A percentile compares a stretch with the other conserved stretches of the same genome.
These are phyloP conservation scores for Phyllotreta striolata DNA, from an alignment of 2,888 invertebrate genomes.

Conservation along the genomic window DNA sequence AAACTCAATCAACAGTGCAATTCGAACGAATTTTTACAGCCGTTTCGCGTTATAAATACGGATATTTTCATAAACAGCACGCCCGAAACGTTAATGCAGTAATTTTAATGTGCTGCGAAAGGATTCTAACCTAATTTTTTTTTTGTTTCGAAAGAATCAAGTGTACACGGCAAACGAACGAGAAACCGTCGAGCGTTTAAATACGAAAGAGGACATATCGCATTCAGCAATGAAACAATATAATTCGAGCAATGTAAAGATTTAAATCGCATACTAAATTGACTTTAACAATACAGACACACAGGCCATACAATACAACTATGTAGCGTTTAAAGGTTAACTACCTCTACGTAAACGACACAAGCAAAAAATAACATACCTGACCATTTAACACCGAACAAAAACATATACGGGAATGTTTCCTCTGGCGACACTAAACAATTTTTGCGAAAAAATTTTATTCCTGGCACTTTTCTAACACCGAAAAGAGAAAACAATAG, in stretches of 20 bases:
- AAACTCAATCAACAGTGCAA: too few species aligned
- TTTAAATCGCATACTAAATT: conserved; percentile 21
- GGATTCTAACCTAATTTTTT: too few species aligned
- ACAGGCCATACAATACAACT: background rate
- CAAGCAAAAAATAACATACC: conserved; percentile 8
- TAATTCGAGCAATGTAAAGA: conserved; percentile 12
- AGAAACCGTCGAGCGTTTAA: background rate
- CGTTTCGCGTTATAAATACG: too few species aligned
- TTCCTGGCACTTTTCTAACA: conserved; percentile 1
- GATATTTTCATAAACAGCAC: too few species aligned
- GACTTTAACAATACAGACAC: conserved; percentile 18
- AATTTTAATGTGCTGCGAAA: too few species aligned
- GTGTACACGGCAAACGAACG: conserved; percentile 1
- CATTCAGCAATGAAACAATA: conserved; percentile 14
- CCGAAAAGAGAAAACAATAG: conserved; percentile 20
- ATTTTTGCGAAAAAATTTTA: conserved; percentile 10
- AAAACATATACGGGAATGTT: conserved; percentile 2
- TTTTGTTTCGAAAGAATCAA: background rate
- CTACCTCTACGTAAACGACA: conserved; percentile 14
- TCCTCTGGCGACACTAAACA: conserved; percentile 8
- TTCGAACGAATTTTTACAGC: too few species aligned
- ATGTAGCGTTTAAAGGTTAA: conserved; percentile 14
- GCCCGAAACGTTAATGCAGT: too few species aligned
- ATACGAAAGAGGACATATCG: background rate
- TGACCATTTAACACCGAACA: conserved; percentile 8